Evolutionary conservation across 1,140 invertebrate genomes (phyloP).

Genomic region (Oryzaephilus surinamensis): DNA sequence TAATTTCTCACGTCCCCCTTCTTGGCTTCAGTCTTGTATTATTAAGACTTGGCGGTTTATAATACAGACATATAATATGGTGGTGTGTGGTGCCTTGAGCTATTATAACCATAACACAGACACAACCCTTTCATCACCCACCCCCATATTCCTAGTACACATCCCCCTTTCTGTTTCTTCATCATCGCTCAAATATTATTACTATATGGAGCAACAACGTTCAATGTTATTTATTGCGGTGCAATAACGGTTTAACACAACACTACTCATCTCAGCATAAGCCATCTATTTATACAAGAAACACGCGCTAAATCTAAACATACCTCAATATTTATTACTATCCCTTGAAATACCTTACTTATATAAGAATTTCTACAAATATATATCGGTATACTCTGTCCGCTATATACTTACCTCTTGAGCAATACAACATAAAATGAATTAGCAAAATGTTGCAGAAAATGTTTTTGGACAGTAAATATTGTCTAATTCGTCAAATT

Average conservation of each 20-base stretch:
- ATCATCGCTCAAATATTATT: no score
- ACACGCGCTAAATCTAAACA: constrained; percentile 8
- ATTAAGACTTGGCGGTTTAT: constrained; percentile 11
- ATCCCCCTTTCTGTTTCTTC: constrained; percentile 7
- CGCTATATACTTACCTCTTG: neutral
- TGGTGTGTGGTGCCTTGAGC: constrained; percentile 7
- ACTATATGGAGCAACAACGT: constrained; percentile 10
- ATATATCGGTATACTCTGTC: neutral
- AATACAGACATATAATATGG: no score
- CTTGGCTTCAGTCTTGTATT: constrained; percentile 1
- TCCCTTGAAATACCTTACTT: constrained; percentile 4
- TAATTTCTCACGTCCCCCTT: constrained; percentile 7
- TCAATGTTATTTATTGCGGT: constrained; percentile 12
- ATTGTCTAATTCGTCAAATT: no score
- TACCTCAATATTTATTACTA: constrained; percentile 8
- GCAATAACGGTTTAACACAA: constrained; percentile 12
- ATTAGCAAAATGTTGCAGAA: no score
- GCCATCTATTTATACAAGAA: constrained; percentile 11
- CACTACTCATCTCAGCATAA: constrained; percentile 11
- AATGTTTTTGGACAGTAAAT: no score
- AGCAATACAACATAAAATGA: neutral
- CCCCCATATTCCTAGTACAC: no score
- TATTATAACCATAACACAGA: constrained; percentile 9
- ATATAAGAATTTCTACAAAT: neutral
- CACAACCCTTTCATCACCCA: neutral